Evolutionary conservation across 2,888 invertebrate genomes (phyloP), one percentile per base, ranked within the genome.

Genomic region (Neoascia interrupta): DNA sequence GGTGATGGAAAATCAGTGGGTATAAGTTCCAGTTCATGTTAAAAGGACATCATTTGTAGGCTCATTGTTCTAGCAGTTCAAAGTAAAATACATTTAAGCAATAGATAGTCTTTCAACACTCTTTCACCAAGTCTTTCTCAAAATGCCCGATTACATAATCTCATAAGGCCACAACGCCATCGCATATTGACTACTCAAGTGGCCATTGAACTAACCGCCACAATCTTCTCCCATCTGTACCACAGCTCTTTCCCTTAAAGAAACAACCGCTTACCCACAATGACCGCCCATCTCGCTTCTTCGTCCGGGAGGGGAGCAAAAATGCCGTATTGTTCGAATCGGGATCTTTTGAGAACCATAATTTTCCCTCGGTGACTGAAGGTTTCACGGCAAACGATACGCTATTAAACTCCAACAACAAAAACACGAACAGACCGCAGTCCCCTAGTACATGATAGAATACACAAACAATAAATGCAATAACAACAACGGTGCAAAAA

Each of bases 361-460:
- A 68, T 68, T 68, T 58, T 56, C 49, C 16, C 15, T 68, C 28
- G 56, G 68, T 66, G 66, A 66, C 66, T 66, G 47, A 66, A 66
- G 66, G 66, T 45, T 66, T 66, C 39, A 58, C 31, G 47, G 66
- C 37, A 39, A 54, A 31, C 37, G 49, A 56, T 68, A 68, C 56
- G 56, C 56, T 39, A 60, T 26, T 60, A 51, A 60, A 49, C 47
- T 21, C 28, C 39, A 28, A 16, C 31, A 21, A 21, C 19, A 26
- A 3, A 8, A 26, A 16, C 13, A 37, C 31, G 21, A 45, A 28
- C 34, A 54, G 28, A 26, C 3, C 31, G 10, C 8, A 31, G 31
- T 6, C 31, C 16, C 28, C 56, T 34, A 49, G 18, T 21, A 5
- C 39, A 16, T 39, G n/a, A 39, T 36, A 58, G 23, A 58, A 69